Percentiles rank a stretch among this genome's conserved stretches.
These are phyloP conservation scores for Morus bassanus DNA, from an alignment of 2,797 vertebrate species.

Conservation along the genomic window DNA sequence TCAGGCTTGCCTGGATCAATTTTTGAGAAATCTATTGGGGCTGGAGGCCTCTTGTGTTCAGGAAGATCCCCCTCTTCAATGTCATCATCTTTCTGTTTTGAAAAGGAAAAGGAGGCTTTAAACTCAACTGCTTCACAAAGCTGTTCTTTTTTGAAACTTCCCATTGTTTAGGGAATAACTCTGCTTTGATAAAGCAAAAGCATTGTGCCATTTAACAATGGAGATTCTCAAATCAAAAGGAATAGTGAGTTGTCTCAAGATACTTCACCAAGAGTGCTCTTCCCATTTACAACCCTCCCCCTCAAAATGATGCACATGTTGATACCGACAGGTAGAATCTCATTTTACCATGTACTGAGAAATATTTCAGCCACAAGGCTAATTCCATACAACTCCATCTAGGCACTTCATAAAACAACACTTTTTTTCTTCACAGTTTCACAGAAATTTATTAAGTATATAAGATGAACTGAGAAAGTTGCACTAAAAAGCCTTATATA, in stretches of 20 bases:
- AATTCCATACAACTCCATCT: background rate
- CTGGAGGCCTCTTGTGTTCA: constrained; percentile 88
- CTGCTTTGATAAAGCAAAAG: background rate
- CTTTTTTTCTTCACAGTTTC: background rate
- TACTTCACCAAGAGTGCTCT: background rate
- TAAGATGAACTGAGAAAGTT: background rate
- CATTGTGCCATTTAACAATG: background rate
- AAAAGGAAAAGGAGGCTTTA: background rate
- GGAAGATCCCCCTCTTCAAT: constrained; percentile 96
- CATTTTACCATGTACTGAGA: background rate
- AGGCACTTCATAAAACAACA: background rate
- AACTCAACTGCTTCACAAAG: background rate
- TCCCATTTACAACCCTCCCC: background rate
- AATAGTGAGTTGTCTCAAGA: background rate
- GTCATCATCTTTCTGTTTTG: constrained; percentile 88
- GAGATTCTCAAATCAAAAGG: background rate
- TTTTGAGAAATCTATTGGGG: constrained; percentile 91
- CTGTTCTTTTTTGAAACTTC: background rate
- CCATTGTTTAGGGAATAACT: background rate
- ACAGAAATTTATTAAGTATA: background rate
- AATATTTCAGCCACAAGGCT: background rate
- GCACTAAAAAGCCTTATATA: background rate
- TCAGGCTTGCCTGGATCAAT: constrained; percentile 90
- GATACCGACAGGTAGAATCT: background rate
- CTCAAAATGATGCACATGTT: background rate